These are phyloP conservation scores for Drosophila malerkotliana DNA, from an alignment of 1,140 invertebrate genomes.

Conservation along the genomic window DNA sequence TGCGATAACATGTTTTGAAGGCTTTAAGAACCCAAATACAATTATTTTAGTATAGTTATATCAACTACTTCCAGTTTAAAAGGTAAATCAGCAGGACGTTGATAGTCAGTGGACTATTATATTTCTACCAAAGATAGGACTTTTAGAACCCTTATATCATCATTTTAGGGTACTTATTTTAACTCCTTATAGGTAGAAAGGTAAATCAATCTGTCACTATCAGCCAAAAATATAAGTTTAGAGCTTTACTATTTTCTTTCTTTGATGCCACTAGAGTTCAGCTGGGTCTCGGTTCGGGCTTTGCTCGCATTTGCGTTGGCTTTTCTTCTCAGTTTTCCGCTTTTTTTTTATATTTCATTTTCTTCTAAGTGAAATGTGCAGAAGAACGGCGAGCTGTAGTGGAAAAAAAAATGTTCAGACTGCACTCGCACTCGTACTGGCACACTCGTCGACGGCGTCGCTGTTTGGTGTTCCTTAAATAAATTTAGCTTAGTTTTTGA, in stretches of 20 bases:
- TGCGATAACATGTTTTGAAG: too few relatives aligned
- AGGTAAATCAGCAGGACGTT: too few relatives aligned
- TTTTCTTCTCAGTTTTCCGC: constrained; percentile 72
- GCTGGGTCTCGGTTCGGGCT: constrained; percentile 65
- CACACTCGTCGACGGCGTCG: constrained; percentile 15
- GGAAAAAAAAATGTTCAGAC: constrained; percentile 41
- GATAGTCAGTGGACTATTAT: too few relatives aligned
- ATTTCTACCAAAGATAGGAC: too few relatives aligned
- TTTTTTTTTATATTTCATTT: constrained; percentile 35
- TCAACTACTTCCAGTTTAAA: too few relatives aligned
- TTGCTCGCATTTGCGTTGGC: constrained; percentile 80
- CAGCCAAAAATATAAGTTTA: neutral
- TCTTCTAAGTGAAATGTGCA: constrained; percentile 79
- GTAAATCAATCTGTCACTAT: neutral
- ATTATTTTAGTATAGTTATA: too few relatives aligned
- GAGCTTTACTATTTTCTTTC: constrained; percentile 6
- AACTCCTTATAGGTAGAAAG: too few relatives aligned
- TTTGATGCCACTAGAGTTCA: constrained; percentile 27
- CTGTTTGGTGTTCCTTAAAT: constrained; percentile 69
- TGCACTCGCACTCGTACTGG: constrained; percentile 18
- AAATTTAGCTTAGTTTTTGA: constrained; percentile 82
- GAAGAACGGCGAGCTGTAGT: constrained; percentile 16
- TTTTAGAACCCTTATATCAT: too few relatives aligned
- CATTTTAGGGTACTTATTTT: too few relatives aligned
- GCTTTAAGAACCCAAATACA: too few relatives aligned